Evolutionary conservation across 2,888 invertebrate genomes (phyloP).

Genomic region (Drosophila demipolita): DNA sequence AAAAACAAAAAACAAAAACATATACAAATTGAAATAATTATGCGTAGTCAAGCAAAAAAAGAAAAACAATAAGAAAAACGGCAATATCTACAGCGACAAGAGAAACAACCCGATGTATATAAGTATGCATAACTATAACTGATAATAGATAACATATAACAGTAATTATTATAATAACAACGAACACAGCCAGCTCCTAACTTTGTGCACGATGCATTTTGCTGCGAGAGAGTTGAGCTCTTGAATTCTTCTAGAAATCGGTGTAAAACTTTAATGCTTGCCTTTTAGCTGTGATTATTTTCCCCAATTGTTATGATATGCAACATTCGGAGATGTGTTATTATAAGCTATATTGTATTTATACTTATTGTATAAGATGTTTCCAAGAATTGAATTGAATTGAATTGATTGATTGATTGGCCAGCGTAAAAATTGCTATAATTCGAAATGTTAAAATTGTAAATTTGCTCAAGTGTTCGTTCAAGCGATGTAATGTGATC

Average conservation of each 20-base stretch:
- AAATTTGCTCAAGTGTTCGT: constrained; percentile 52
- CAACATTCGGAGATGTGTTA: constrained; percentile 18
- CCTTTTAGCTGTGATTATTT: constrained; percentile 75
- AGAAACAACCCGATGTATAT: constrained; percentile 49
- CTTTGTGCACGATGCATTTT: constrained; percentile 61
- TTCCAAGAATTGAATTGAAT: constrained; percentile 1
- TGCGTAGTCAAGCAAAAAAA: constrained; percentile 62
- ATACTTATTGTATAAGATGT: constrained; percentile 24
- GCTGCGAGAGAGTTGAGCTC: constrained; percentile 34
- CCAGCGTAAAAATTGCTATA: constrained; percentile 1
- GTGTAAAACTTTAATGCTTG: constrained; percentile 65
- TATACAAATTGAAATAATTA: constrained; percentile 66
- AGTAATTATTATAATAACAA: constrained; percentile 23
- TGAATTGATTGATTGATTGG: background rate
- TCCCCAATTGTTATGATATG: constrained; percentile 16
- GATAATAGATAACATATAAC: constrained; percentile 45
- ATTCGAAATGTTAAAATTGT: constrained; percentile 25
- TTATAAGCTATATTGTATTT: constrained; percentile 17
- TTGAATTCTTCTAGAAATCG: constrained; percentile 27
- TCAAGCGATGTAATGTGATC: constrained; percentile 31
- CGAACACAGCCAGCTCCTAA: constrained; percentile 47
- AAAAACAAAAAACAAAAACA: constrained; percentile 19
- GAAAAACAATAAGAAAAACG: constrained; percentile 29
- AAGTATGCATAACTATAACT: constrained; percentile 53
- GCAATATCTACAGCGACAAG: constrained; percentile 31